These are phyloP conservation scores for Microctenopoma stevenorrisi DNA, from an alignment of 2,797 vertebrate species.

Conservation along the genomic window DNA sequence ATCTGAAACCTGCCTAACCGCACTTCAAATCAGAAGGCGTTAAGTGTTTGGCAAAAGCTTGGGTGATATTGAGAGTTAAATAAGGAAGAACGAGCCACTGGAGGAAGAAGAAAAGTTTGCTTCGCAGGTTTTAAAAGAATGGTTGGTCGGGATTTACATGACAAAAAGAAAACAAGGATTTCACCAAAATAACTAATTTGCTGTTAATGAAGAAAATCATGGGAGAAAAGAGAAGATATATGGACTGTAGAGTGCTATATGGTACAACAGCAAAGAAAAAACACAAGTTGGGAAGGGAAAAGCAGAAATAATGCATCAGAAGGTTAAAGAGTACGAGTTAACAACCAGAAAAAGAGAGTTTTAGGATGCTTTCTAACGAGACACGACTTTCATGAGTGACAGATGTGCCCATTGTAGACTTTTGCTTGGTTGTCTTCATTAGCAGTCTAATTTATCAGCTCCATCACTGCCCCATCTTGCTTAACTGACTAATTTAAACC, in stretches of 20 bases:
- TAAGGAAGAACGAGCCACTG: neutral
- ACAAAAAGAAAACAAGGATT: constrained; percentile 29
- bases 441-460: neutral
- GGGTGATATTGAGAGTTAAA: constrained; percentile 7
- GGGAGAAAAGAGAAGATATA: neutral
- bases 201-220: constrained; percentile 36
- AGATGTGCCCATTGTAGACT: neutral
- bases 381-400: neutral
- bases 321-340: neutral
- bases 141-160: constrained; percentile 14
- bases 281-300: neutral
- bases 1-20: constrained; percentile 1
- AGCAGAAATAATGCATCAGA: neutral
- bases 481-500: neutral
- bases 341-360: neutral
- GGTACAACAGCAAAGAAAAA: neutral
- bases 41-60: constrained; percentile 20
- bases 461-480: neutral
- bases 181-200: too few species aligned
- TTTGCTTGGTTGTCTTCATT: too few species aligned
- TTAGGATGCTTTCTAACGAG: neutral
- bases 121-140: constrained; percentile 5
- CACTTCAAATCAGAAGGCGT: constrained; percentile 18
- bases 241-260: neutral
- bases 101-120: constrained; percentile 13